Conservation (phyloP, 2,113 vertebrate genomes). For the Silurus glanis region DNA sequence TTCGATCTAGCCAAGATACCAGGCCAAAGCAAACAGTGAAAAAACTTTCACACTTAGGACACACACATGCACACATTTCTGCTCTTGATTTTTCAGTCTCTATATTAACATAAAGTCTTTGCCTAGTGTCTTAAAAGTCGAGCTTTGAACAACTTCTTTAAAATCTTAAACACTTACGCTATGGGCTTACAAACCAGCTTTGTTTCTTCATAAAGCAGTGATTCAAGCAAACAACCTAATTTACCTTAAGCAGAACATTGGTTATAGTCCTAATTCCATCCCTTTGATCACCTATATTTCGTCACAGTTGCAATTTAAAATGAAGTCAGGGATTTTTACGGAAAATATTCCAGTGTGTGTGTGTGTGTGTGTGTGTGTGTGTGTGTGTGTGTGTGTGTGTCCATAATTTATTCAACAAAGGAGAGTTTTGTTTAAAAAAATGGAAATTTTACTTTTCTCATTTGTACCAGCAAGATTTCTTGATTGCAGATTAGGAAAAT, state of each 20-base stretch:
- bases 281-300: conserved; percentile 7
- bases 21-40: conserved; percentile 40
- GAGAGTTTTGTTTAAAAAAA: neutral
- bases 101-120: neutral
- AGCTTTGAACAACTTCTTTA: neutral
- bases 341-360: conserved; percentile 2
- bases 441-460: neutral
- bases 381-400: conserved; percentile 30
- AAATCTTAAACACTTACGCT: neutral
- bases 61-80: conserved; percentile 19
- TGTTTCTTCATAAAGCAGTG: neutral
- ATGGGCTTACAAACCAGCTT: neutral
- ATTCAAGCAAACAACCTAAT: neutral
- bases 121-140: neutral
- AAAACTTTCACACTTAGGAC: conserved; percentile 30
- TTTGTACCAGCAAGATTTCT: neutral
- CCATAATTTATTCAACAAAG: neutral
- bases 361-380: conserved; percentile 33
- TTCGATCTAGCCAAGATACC: conserved; percentile 11
- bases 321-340: neutral
- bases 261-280: neutral
- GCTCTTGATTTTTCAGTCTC: neutral
- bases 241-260: neutral
- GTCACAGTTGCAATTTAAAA: conserved; percentile 7
- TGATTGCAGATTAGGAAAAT: neutral